Evolutionary conservation across 2,113 vertebrate species (phyloP).

Genomic region (Notiomystis cincta): DNA sequence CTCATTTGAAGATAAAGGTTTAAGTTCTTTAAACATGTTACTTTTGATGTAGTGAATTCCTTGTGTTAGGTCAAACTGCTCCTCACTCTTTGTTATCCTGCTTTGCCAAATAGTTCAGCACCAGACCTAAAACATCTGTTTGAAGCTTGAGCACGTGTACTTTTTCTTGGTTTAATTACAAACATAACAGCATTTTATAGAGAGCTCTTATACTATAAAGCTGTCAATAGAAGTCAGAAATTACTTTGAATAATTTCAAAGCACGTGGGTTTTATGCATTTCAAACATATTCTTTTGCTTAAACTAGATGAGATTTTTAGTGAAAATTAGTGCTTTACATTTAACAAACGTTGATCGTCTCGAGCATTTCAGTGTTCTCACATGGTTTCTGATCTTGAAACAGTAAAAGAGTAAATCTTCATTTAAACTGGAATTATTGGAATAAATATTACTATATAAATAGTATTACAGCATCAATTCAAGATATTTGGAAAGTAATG

Average conservation of each 20-base stretch:
- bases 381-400: background rate
- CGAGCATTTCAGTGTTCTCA: background rate
- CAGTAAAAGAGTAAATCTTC: background rate
- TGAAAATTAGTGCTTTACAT: background rate
- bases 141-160: background rate
- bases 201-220: background rate
- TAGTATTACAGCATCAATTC: background rate
- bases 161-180: background rate
- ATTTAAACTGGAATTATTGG: background rate
- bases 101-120: background rate
- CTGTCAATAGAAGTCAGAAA: background rate
- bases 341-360: background rate
- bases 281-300: background rate
- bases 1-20: conserved; percentile 3
- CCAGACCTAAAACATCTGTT: background rate
- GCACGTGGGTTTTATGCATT: background rate
- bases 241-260: background rate
- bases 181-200: background rate
- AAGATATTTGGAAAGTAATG: background rate
- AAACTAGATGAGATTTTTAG: background rate
- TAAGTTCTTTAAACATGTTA: conserved; percentile 30
- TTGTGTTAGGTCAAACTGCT: conserved; percentile 32
- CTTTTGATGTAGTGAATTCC: conserved; percentile 38
- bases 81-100: background rate
- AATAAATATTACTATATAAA: background rate